These are phyloP conservation scores for Dreissena rostriformis DNA, from an alignment of 1,140 invertebrate genomes.

Conservation along the genomic window DNA sequence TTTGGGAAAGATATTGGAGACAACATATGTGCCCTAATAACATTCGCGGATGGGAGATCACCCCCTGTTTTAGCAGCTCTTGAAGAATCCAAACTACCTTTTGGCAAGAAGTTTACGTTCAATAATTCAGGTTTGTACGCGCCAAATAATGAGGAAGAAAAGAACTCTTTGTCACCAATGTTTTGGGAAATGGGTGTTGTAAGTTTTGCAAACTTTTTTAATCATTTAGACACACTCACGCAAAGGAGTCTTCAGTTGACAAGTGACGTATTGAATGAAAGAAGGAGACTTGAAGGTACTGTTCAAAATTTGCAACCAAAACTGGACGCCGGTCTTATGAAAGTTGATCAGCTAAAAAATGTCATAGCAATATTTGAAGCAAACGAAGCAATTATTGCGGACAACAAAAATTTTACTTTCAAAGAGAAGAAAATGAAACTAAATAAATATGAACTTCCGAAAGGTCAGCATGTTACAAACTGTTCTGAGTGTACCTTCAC, in stretches of 20 bases:
- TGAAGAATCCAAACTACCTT: neutral
- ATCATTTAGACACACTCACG: neutral
- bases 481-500: constrained; percentile 50
- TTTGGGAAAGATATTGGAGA: constrained; percentile 4
- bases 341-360: constrained; percentile 2
- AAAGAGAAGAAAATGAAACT: neutral
- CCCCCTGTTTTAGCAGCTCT: constrained; percentile 1
- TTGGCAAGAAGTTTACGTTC: neutral
- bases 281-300: constrained; percentile 28
- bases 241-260: constrained; percentile 50
- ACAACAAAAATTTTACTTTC: constrained; percentile 53
- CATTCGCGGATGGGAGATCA: neutral
- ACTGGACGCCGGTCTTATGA: constrained; percentile 4
- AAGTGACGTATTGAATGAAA: constrained; percentile 44
- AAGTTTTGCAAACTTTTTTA: constrained; percentile 50
- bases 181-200: constrained; percentile 53
- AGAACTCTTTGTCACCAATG: neutral
- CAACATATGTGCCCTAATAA: constrained; percentile 8
- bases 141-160: neutral
- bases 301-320: constrained; percentile 38
- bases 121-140: constrained; percentile 10
- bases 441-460: constrained; percentile 1
- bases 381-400: constrained; percentile 47
- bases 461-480: constrained; percentile 52
- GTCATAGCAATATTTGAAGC: constrained; percentile 18